phyloP scores from a whole-genome alignment of 64 coral and sea anemone genomes.

The Stichodactyla mertensii region DNA sequence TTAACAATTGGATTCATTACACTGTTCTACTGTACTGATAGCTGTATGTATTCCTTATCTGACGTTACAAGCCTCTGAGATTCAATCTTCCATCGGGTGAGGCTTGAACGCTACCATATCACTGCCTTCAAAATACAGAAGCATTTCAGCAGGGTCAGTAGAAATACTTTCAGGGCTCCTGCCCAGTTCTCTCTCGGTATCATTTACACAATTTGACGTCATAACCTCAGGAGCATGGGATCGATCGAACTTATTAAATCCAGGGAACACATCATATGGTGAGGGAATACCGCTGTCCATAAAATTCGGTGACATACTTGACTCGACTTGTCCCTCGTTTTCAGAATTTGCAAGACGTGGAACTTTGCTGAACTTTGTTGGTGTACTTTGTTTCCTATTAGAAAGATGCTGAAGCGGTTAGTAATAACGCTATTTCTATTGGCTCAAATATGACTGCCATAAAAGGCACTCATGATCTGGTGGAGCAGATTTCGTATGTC shows the following conservation, averaged over 20 bases:
- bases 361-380: slow-evolving; percentile 73
- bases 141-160: slow-evolving; percentile 20
- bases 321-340: slow-evolving; percentile 4
- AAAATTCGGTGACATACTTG: slow-evolving; percentile 14
- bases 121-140: slow-evolving; percentile 57
- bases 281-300: slow-evolving; percentile 39
- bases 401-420: not conserved
- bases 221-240: not conserved
- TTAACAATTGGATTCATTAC: no score
- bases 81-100: slow-evolving; percentile 70
- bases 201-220: slow-evolving; percentile 23
- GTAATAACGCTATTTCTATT: no score
- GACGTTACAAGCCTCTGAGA: not conserved
- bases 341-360: slow-evolving; percentile 21
- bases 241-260: not conserved
- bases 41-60: no score
- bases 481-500: no score
- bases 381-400: slow-evolving; percentile 73
- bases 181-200: slow-evolving; percentile 31
- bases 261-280: slow-evolving; percentile 4
- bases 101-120: slow-evolving; percentile 61
- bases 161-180: not conserved
- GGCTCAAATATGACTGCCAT: no score
- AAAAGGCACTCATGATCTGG: no score
- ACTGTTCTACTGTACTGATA: no score